Percentiles rank a stretch among this genome's conserved stretches.
Evolutionary conservation across 2,797 vertebrate genomes (phyloP).

Genomic region (Enteromius thamalakanensis): DNA sequence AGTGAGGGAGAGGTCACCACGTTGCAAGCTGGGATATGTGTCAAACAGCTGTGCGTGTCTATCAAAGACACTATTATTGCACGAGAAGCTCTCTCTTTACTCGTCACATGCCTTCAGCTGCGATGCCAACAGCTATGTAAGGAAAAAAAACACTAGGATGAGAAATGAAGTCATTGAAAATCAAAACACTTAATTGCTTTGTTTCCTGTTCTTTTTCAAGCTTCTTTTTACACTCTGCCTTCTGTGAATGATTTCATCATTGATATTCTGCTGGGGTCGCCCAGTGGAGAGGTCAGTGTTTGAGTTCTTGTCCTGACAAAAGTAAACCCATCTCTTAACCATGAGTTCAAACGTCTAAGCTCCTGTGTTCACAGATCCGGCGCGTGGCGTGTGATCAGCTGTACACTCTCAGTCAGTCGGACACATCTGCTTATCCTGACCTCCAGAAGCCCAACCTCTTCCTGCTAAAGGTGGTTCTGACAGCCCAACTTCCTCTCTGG

Average conservation of each 20-base stretch:
- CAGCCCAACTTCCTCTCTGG: constrained; percentile 97
- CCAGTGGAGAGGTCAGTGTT: constrained; percentile 90
- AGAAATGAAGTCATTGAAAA: neutral
- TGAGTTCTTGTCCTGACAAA: neutral
- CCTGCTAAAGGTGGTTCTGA: constrained; percentile 89
- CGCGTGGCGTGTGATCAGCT: constrained; percentile 96
- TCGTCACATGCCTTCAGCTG: constrained; percentile 96
- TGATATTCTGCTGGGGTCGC: constrained; percentile 93
- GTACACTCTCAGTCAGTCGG: constrained; percentile 96
- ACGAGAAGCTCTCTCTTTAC: constrained; percentile 93
- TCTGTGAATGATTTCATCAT: constrained; percentile 97
- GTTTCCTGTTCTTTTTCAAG: constrained; percentile 68
- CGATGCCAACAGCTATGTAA: constrained; percentile 95
- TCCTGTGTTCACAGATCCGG: constrained; percentile 83
- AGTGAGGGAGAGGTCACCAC: constrained; percentile 94
- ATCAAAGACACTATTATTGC: constrained; percentile 97
- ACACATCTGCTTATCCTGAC: constrained; percentile 90
- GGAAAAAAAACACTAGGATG: constrained; percentile 33
- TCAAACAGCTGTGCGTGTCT: constrained; percentile 92
- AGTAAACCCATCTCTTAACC: neutral
- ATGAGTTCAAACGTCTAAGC: neutral
- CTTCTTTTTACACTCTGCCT: constrained; percentile 93
- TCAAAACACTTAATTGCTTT: neutral
- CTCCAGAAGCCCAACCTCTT: constrained; percentile 96
- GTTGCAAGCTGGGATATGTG: constrained; percentile 94